Evolutionary conservation across 2,888 invertebrate species (phyloP).

Genomic region (Tinea trinotella): DNA sequence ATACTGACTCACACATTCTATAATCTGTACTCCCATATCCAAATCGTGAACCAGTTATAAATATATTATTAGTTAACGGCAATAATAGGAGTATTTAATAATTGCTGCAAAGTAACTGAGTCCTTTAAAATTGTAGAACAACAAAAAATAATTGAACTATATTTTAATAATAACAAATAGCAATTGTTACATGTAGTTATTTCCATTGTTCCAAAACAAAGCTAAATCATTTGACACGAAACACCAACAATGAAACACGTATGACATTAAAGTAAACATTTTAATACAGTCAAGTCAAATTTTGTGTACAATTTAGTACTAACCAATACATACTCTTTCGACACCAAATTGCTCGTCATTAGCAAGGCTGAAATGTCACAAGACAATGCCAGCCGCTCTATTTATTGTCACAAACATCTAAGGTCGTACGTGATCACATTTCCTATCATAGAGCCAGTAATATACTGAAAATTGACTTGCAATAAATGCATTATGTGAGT

Average conservation of each 20-base stretch:
- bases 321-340: slow-evolving; percentile 40
- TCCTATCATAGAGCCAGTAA: slow-evolving; percentile 28
- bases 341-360: slow-evolving; percentile 68
- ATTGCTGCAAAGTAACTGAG: too few relatives aligned
- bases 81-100: too few relatives aligned
- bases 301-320: background rate
- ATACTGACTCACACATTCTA: slow-evolving; percentile 8
- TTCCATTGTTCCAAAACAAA: slow-evolving; percentile 4
- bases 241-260: slow-evolving; percentile 11
- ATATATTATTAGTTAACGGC: background rate
- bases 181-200: background rate
- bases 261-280: slow-evolving; percentile 12
- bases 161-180: background rate
- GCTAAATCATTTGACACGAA: slow-evolving; percentile 8
- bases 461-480: slow-evolving; percentile 4
- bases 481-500: slow-evolving; percentile 10
- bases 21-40: slow-evolving; percentile 7
- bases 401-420: slow-evolving; percentile 29
- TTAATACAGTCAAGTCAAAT: slow-evolving; percentile 1
- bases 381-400: slow-evolving; percentile 48
- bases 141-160: background rate
- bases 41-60: background rate
- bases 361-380: slow-evolving; percentile 68
- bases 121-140: background rate
- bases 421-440: slow-evolving; percentile 47